Percentiles rank a stretch among this genome's conserved stretches.
Conservation (phyloP, 2,888 invertebrate genomes). For the Plemyria rubiginata region DNA sequence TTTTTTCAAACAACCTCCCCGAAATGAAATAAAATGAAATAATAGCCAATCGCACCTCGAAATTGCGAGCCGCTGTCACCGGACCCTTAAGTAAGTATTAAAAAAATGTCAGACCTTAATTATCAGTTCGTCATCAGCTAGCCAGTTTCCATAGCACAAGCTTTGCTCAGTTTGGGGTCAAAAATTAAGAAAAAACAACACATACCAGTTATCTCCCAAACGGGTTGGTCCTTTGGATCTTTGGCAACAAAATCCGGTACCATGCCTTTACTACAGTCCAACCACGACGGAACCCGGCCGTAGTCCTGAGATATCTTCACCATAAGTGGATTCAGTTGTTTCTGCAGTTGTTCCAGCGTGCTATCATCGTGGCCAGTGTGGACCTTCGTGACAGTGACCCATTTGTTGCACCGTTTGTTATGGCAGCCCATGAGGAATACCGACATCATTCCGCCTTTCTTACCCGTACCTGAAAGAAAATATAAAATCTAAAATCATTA, state of each 20-base stretch:
- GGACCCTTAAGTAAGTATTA: no score
- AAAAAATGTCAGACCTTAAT: no score
- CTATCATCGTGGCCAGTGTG: conserved; percentile 95
- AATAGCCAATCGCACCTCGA: no score
- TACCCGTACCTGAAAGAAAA: conserved; percentile 87
- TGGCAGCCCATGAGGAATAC: conserved; percentile 97
- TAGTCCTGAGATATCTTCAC: conserved; percentile 91
- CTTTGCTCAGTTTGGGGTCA: neutral
- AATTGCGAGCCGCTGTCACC: no score
- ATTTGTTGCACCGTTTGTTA: conserved; percentile 86
- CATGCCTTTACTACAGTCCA: conserved; percentile 92
- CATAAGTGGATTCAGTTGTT: conserved; percentile 86
- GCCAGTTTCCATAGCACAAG: no score
- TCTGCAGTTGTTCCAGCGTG: conserved; percentile 91
- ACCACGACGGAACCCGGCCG: conserved; percentile 90
- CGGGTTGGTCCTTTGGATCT: conserved; percentile 93
- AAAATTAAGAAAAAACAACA: neutral
- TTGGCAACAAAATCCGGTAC: conserved; percentile 95
- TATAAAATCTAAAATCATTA: neutral
- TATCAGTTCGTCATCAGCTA: no score
- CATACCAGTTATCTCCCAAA: conserved; percentile 96
- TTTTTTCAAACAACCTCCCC: no score
- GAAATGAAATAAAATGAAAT: no score
- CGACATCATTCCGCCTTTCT: conserved; percentile 96
- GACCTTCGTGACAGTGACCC: conserved; percentile 97